Conservation (phyloP, 2,888 invertebrate species). For the Ochropleura leucogaster region DNA sequence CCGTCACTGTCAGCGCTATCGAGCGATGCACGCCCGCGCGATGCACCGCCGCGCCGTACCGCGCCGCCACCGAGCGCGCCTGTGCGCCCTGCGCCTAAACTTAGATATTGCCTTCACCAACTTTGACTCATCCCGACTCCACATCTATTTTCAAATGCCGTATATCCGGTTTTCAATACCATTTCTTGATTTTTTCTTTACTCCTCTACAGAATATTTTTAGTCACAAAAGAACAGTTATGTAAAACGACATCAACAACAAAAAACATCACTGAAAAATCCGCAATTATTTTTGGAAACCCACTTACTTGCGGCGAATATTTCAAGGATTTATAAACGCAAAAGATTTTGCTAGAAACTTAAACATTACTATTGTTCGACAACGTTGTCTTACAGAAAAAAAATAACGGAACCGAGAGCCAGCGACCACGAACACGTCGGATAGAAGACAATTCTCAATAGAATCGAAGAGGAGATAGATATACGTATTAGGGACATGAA, state of each 20-base stretch:
- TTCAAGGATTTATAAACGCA: slow-evolving; percentile 44
- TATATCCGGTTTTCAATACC: slow-evolving; percentile 67
- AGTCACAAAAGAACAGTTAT: slow-evolving; percentile 39
- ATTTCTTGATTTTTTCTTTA: slow-evolving; percentile 57
- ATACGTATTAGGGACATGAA: slow-evolving; percentile 85
- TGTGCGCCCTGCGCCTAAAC: slow-evolving; percentile 76
- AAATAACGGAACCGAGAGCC: slow-evolving; percentile 46
- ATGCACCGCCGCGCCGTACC: slow-evolving; percentile 64
- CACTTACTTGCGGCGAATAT: slow-evolving; percentile 39
- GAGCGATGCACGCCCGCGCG: slow-evolving; percentile 86
- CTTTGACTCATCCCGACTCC: slow-evolving; percentile 83
- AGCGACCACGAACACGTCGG: slow-evolving; percentile 44
- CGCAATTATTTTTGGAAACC: slow-evolving; percentile 47
- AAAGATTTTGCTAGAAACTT: slow-evolving; percentile 47
- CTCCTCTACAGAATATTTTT: slow-evolving; percentile 26
- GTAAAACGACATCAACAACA: slow-evolving; percentile 33
- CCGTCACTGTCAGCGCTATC: slow-evolving; percentile 87
- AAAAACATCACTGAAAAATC: slow-evolving; percentile 30
- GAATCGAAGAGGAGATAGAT: slow-evolving; percentile 58
- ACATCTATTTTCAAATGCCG: slow-evolving; percentile 75
- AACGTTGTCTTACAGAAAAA: slow-evolving; percentile 12
- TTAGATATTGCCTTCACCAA: slow-evolving; percentile 88
- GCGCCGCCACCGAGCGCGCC: slow-evolving; percentile 63
- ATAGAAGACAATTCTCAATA: slow-evolving; percentile 57
- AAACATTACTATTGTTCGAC: slow-evolving; percentile 42